Conservation (phyloP, 2,113 vertebrate species). For the Pteropus alecto region DNA sequence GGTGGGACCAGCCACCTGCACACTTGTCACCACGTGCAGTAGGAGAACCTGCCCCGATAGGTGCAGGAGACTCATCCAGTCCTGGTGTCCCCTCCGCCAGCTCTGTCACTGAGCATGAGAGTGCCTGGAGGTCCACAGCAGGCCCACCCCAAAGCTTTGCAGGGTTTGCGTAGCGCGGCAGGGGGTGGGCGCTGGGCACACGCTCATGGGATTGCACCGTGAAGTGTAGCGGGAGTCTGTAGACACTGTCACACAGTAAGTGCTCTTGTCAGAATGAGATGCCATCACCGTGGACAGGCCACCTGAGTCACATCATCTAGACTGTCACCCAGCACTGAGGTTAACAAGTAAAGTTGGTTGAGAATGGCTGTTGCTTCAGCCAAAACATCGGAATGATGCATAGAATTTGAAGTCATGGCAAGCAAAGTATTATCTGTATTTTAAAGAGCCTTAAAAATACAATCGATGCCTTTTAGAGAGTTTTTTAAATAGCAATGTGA, state of each 20-base stretch:
- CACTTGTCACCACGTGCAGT: not conserved
- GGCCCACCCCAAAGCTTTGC: not conserved
- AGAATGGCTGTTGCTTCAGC: not conserved
- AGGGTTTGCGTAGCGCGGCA: too few relatives aligned
- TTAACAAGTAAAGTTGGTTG: not conserved
- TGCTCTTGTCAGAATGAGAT: not conserved
- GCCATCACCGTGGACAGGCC: accelerated
- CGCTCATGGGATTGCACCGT: accelerated
- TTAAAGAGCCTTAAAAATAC: not conserved
- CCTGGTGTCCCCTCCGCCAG: not conserved
- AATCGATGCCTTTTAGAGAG: not conserved
- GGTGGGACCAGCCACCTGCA: not conserved
- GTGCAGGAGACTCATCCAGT: not conserved
- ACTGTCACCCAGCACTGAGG: not conserved
- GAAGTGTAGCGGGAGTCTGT: not conserved
- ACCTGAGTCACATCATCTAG: accelerated
- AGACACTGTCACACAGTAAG: accelerated
- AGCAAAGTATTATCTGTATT: not conserved
- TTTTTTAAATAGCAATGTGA: not conserved
- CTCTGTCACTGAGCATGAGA: not conserved
- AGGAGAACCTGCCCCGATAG: not conserved
- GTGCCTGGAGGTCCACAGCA: accelerated
- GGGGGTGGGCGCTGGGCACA: not conserved
- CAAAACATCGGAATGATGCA: accelerated
- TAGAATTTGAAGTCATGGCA: not conserved